Conservation (phyloP, 2,797 vertebrate species). For the Chloroceryle inda region DNA sequence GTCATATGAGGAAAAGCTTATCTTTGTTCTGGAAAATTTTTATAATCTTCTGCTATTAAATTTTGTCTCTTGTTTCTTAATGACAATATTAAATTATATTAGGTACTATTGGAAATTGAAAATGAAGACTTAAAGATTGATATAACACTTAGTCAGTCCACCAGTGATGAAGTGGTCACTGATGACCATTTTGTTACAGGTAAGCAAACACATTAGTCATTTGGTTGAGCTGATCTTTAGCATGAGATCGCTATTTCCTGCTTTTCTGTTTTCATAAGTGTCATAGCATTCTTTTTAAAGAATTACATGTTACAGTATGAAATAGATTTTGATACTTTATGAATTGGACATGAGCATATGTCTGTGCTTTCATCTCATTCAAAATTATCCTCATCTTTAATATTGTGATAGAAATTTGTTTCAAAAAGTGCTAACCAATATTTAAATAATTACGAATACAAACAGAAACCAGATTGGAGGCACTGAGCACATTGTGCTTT, state of each 20-base stretch:
- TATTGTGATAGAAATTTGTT: background rate
- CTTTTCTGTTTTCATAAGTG: background rate
- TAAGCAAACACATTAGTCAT: background rate
- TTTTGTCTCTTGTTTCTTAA: background rate
- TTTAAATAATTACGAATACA: background rate
- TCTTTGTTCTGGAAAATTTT: background rate
- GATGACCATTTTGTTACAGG: slow-evolving; percentile 51
- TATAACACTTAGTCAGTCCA: background rate
- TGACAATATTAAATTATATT: slow-evolving; percentile 14
- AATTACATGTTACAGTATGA: background rate
- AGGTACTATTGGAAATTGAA: slow-evolving; percentile 83
- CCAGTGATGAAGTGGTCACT: background rate
- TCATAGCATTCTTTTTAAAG: background rate
- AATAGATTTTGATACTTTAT: background rate
- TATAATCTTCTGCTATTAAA: background rate
- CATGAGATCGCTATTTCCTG: background rate
- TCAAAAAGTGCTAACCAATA: background rate
- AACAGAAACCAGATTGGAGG: background rate
- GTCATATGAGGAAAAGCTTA: background rate
- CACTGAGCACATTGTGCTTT: background rate
- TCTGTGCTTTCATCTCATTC: background rate
- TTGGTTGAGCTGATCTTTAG: background rate
- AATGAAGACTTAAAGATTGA: slow-evolving; percentile 69
- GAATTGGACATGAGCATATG: background rate
- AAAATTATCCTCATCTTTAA: background rate